These are phyloP conservation scores for Athrips mouffetella DNA, from an alignment of 2,888 invertebrate species.

Conservation along the genomic window DNA sequence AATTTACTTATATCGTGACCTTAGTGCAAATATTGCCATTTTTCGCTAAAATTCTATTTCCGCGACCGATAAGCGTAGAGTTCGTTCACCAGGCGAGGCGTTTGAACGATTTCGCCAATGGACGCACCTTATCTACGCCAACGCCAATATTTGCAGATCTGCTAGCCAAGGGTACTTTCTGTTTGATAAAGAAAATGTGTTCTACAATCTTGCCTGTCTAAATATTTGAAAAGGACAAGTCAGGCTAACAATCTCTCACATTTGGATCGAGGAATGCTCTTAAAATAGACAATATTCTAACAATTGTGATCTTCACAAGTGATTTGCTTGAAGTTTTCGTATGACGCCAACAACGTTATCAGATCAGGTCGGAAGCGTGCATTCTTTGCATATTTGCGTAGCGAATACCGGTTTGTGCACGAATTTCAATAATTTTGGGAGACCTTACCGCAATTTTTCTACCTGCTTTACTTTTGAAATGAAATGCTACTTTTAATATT, in stretches of 20 bases:
- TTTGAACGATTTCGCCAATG: not conserved
- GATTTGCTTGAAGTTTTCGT: no score
- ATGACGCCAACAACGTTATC: no score
- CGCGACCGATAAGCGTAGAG: constrained; percentile 49
- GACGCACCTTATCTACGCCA: constrained; percentile 5
- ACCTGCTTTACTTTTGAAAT: no score
- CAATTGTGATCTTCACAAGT: no score
- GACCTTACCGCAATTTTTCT: not conserved
- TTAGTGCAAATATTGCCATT: constrained; percentile 7
- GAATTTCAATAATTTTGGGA: constrained; percentile 4
- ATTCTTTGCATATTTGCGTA: constrained; percentile 29
- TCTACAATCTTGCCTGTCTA: no score
- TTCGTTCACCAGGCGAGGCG: constrained; percentile 44
- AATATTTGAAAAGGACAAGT: no score
- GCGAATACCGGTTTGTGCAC: constrained; percentile 19
- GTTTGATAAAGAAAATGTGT: not conserved
- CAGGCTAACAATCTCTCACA: no score
- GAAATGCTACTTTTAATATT: no score
- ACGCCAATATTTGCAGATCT: constrained; percentile 12
- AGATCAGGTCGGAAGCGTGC: constrained; percentile 15
- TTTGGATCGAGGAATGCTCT: no score
- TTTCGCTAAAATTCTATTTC: constrained; percentile 40
- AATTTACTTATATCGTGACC: not conserved
- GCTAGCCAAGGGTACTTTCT: not conserved
- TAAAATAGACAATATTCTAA: no score